Percentiles rank a stretch among this genome's conserved stretches.
These are phyloP conservation scores for Lithosia quadra DNA, from an alignment of 2,888 invertebrate genomes.

Conservation along the genomic window DNA sequence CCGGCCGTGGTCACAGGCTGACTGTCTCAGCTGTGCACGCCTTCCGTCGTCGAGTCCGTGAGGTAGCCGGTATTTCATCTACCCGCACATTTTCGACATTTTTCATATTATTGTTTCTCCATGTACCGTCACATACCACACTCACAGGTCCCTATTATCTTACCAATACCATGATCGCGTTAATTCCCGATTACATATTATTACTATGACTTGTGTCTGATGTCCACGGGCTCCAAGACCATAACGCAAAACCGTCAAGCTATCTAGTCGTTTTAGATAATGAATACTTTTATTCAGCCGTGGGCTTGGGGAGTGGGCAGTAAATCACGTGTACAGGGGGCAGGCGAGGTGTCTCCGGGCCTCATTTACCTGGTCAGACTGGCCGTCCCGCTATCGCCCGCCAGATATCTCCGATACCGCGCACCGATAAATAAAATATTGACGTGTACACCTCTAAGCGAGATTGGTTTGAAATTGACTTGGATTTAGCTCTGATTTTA, in stretches of 20 bases:
- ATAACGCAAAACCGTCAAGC: neutral
- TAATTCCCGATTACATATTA: too few relatives aligned
- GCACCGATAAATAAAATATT: conserved; percentile 82
- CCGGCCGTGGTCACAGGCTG: too few relatives aligned
- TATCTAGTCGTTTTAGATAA: conserved; percentile 37
- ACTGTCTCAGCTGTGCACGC: too few relatives aligned
- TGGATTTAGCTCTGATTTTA: neutral
- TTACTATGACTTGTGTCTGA: too few relatives aligned
- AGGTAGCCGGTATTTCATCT: too few relatives aligned
- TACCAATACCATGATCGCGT: too few relatives aligned
- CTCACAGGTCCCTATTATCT: too few relatives aligned
- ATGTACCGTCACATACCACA: too few relatives aligned
- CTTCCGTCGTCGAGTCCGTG: too few relatives aligned
- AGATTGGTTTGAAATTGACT: conserved; percentile 19
- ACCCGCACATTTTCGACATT: too few relatives aligned
- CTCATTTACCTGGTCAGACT: conserved; percentile 74
- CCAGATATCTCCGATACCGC: conserved; percentile 76
- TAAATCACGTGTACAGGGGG: conserved; percentile 66
- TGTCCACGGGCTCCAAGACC: neutral
- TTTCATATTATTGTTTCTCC: too few relatives aligned
- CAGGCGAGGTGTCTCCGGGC: conserved; percentile 55
- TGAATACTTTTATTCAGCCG: conserved; percentile 50
- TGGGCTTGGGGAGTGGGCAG: conserved; percentile 48
- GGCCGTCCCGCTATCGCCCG: conserved; percentile 62
- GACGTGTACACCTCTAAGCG: conserved; percentile 67